A percentile compares a stretch with the other conserved stretches of the same genome.
These are phyloP conservation scores for Nephrotoma appendiculata DNA, from an alignment of 2,888 invertebrate genomes.

Conservation along the genomic window DNA sequence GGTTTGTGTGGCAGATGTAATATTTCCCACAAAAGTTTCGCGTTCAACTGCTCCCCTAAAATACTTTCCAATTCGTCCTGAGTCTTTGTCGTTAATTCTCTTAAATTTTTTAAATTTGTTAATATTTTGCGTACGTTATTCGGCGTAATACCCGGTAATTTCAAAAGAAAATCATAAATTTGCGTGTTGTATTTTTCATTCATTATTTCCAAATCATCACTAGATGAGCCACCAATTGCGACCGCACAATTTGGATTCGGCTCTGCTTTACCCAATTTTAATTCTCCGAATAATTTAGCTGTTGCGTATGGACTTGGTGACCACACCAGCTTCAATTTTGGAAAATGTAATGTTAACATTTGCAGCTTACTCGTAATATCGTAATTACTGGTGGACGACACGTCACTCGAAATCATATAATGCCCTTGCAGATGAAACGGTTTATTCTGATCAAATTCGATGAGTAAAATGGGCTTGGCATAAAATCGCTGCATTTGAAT, in stretches of 20 bases:
- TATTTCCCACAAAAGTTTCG: constrained; percentile 51
- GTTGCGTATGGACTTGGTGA: constrained; percentile 93
- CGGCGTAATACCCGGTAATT: constrained; percentile 76
- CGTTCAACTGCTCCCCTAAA: constrained; percentile 56
- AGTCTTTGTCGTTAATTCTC: constrained; percentile 42
- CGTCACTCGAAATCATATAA: constrained; percentile 63
- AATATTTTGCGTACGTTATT: constrained; percentile 70
- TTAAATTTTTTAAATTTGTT: constrained; percentile 55
- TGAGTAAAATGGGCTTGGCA: constrained; percentile 74
- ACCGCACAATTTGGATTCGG: constrained; percentile 61
- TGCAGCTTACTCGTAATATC: constrained; percentile 79
- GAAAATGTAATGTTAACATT: constrained; percentile 89
- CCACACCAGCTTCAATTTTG: constrained; percentile 85
- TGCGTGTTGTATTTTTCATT: constrained; percentile 52
- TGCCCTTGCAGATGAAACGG: constrained; percentile 79
- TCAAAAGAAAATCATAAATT: constrained; percentile 67
- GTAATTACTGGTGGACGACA: constrained; percentile 39
- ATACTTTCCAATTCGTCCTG: constrained; percentile 53
- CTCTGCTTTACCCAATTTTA: constrained; percentile 70
- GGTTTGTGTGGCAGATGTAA: constrained; percentile 50
- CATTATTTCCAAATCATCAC: constrained; percentile 36
- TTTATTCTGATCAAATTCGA: constrained; percentile 92
- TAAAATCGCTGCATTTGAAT: constrained; percentile 87
- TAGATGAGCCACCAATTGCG: constrained; percentile 56
- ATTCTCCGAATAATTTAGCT: constrained; percentile 87